phyloP scores from a whole-genome alignment of 2,113 vertebrate genomes.

The Albula glossodonta region DNA sequence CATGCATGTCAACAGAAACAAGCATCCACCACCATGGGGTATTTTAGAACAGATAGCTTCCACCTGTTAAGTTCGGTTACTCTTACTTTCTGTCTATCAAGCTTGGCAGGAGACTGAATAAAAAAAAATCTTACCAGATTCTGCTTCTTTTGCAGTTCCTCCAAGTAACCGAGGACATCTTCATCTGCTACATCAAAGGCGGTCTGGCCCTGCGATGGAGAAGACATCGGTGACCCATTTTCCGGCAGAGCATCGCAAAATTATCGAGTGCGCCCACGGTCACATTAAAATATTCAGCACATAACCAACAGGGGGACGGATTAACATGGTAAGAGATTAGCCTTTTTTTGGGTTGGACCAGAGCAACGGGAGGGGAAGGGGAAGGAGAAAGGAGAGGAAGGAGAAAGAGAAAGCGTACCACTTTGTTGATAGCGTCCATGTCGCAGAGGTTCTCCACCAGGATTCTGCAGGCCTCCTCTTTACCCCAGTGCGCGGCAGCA shows the following conservation, averaged over 20 bases:
- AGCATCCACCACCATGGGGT: not conserved
- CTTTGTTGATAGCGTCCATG: slow-evolving; percentile 98
- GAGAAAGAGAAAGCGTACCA: slow-evolving; percentile 72
- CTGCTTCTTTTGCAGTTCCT: slow-evolving; percentile 97
- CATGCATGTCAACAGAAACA: not conserved
- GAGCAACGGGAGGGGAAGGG: no score
- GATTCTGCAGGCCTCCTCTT: slow-evolving; percentile 97
- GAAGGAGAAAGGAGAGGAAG: no score
- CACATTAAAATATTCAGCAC: no score
- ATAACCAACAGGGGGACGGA: no score
- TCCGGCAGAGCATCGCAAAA: no score
- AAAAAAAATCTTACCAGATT: slow-evolving; percentile 79
- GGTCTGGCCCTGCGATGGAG: slow-evolving; percentile 83
- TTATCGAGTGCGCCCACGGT: no score
- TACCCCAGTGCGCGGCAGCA: slow-evolving; percentile 96
- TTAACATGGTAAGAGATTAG: no score
- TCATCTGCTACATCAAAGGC: slow-evolving; percentile 97
- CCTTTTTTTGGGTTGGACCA: no score
- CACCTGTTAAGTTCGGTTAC: not conserved
- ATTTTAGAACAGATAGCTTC: not conserved
- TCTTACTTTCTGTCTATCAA: no score
- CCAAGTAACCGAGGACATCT: slow-evolving; percentile 95
- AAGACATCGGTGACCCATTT: not conserved
- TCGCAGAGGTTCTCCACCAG: slow-evolving; percentile 96
- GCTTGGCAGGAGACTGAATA: not conserved